These are phyloP conservation scores for Aplochiton taeniatus DNA, from an alignment of 2,797 vertebrate genomes.

Conservation along the genomic window DNA sequence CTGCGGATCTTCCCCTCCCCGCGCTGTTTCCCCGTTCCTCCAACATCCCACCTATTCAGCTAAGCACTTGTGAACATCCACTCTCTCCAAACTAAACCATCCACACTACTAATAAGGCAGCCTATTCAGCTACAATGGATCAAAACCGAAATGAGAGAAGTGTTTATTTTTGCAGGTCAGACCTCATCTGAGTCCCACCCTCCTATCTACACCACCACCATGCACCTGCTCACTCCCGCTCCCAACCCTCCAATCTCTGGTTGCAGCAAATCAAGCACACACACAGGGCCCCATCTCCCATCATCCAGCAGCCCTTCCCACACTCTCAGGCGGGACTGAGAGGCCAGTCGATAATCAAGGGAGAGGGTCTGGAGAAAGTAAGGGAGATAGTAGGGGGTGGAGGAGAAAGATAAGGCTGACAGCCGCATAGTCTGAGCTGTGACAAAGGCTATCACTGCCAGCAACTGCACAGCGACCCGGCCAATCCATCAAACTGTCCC, in stretches of 20 bases:
- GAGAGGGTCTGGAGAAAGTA: constrained; percentile 12
- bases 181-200: no score
- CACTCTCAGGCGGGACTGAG: constrained; percentile 42
- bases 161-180: no score
- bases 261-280: no score
- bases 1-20: no score
- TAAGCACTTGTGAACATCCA: no score
- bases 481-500: constrained; percentile 58
- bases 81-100: no score
- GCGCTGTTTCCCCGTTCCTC: no score
- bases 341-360: constrained; percentile 30
- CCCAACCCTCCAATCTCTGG: no score
- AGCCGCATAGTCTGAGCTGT: constrained; percentile 46
- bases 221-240: constrained; percentile 14
- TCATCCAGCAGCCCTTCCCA: constrained; percentile 19
- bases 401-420: constrained; percentile 40
- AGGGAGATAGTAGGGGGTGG: constrained; percentile 16
- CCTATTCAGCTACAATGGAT: no score
- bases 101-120: no score
- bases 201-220: constrained; percentile 4
- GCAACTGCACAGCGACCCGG: constrained; percentile 50
- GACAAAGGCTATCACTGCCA: constrained; percentile 67
- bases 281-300: neutral
- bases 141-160: no score
- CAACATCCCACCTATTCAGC: no score